Percentiles rank a stretch among this genome's conserved stretches.
Evolutionary conservation across 2,888 invertebrate species (phyloP).

Genomic region (Acronicta aceris): DNA sequence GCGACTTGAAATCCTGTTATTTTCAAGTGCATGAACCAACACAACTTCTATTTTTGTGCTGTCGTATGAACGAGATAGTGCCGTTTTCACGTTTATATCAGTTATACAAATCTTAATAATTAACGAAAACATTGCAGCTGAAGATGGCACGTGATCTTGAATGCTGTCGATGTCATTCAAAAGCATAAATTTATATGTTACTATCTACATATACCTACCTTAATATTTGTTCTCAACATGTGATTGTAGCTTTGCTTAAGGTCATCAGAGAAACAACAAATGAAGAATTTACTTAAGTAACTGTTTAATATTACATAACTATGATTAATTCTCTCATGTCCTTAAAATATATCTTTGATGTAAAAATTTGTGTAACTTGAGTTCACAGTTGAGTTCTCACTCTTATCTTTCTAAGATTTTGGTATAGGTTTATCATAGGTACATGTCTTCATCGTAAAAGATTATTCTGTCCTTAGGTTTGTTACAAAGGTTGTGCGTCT

Average conservation of each 20-base stretch:
- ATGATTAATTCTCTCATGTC: slow-evolving; percentile 45
- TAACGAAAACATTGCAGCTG: slow-evolving; percentile 48
- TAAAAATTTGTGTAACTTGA: slow-evolving; percentile 51
- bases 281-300: background rate
- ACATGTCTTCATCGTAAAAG: slow-evolving; percentile 28
- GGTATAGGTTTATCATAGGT: slow-evolving; percentile 21
- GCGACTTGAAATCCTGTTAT: slow-evolving; percentile 54
- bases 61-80: slow-evolving; percentile 69
- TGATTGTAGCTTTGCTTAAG: slow-evolving; percentile 55
- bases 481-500: slow-evolving; percentile 53
- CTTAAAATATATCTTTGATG: slow-evolving; percentile 41
- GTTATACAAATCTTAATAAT: slow-evolving; percentile 2
- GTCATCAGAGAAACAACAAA: slow-evolving; percentile 57
- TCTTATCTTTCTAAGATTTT: slow-evolving; percentile 23
- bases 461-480: slow-evolving; percentile 42
- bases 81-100: slow-evolving; percentile 66
- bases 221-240: slow-evolving; percentile 58
- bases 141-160: slow-evolving; percentile 71
- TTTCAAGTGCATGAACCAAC: slow-evolving; percentile 75
- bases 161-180: slow-evolving; percentile 72
- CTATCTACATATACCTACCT: slow-evolving; percentile 54
- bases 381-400: slow-evolving; percentile 24
- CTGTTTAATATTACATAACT: background rate
- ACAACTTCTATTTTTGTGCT: slow-evolving; percentile 70
- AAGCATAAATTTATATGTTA: slow-evolving; percentile 35